Percentiles rank a stretch among this genome's conserved stretches.
These are phyloP conservation scores for Sitta carolinensis DNA, from an alignment of 2,797 vertebrate species.

Conservation along the genomic window DNA sequence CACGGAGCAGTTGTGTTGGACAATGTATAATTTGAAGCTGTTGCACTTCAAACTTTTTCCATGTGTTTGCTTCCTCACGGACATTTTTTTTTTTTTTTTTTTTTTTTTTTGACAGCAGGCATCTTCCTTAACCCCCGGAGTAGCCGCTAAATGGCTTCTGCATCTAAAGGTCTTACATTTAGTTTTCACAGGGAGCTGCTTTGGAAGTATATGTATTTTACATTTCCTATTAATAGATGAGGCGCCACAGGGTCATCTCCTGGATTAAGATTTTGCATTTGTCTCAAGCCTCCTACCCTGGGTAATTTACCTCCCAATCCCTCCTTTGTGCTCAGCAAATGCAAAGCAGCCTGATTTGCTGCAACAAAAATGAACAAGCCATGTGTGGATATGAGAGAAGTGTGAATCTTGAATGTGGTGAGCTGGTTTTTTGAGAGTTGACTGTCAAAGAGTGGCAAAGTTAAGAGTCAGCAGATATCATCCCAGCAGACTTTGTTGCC, in stretches of 20 bases:
- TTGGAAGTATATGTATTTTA: not conserved
- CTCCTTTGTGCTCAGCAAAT: not conserved
- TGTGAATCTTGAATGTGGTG: not conserved
- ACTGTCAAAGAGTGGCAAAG: not conserved
- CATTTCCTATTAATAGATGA: not conserved
- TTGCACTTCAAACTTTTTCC: not conserved
- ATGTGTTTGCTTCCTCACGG: not conserved
- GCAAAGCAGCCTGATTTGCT: not conserved
- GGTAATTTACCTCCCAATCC: not conserved
- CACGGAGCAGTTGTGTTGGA: not conserved
- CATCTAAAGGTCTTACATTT: not conserved
- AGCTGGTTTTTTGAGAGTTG: not conserved
- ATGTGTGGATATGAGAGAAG: not conserved
- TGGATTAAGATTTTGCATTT: not conserved
- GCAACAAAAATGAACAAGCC: not conserved
- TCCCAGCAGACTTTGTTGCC: not conserved
- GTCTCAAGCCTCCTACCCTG: not conserved
- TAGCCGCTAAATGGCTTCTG: not conserved
- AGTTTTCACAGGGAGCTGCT: not conserved
- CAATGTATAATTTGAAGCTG: not conserved
- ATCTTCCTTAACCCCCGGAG: not conserved
- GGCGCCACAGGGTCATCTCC: not conserved
- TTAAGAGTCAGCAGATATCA: not conserved
- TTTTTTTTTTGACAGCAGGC: not conserved
- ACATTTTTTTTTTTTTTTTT: not conserved